These are phyloP conservation scores for Pedicia rivosa DNA, from an alignment of 2,888 invertebrate species.

Conservation along the genomic window DNA sequence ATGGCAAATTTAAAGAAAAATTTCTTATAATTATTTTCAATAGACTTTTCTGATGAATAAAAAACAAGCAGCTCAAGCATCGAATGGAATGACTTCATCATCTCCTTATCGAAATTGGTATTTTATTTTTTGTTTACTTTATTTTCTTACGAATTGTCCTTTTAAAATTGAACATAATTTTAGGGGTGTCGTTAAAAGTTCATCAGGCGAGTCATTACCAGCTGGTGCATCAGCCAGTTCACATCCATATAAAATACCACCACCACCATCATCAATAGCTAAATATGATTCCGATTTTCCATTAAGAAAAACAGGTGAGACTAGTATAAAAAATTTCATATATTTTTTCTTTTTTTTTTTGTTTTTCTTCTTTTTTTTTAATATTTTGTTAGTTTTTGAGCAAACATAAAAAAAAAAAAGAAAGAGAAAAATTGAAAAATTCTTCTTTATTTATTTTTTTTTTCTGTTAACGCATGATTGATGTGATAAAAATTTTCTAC, in stretches of 20 bases:
- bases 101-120: constrained; percentile 68
- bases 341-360: constrained; percentile 10
- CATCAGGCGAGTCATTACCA: constrained; percentile 46
- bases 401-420: no score
- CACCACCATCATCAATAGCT: constrained; percentile 36
- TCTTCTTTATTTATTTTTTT: no score
- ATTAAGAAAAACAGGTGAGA: constrained; percentile 81
- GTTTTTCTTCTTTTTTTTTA: no score
- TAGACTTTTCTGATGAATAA: constrained; percentile 70
- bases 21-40: constrained; percentile 12
- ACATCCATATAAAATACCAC: constrained; percentile 54
- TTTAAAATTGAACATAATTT: constrained; percentile 7
- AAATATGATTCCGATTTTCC: constrained; percentile 62
- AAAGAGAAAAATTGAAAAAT: no score
- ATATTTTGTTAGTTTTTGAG: background rate
- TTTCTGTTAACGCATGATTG: background rate
- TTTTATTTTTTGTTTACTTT: background rate
- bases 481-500: background rate
- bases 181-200: constrained; percentile 49
- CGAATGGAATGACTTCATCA: constrained; percentile 49
- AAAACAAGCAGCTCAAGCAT: constrained; percentile 60
- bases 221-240: constrained; percentile 40
- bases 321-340: no score
- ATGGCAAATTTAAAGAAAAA: background rate
- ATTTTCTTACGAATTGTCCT: background rate